A percentile compares a stretch with the other conserved stretches of the same genome.
Conservation (phyloP, 2,797 vertebrate genomes). For the Sebastiscus albofasciatus region DNA sequence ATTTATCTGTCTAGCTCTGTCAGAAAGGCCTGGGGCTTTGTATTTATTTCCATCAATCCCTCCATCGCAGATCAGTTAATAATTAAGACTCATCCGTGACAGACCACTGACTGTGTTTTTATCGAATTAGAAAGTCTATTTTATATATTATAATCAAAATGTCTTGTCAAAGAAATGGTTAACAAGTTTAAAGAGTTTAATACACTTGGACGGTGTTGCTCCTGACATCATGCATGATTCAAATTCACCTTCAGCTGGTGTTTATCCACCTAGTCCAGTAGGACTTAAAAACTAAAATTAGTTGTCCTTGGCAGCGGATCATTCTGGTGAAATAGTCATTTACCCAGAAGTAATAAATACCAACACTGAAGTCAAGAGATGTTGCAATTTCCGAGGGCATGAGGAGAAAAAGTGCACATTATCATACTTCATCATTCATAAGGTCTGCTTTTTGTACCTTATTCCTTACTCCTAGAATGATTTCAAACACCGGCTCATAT, state of each 20-base stretch:
- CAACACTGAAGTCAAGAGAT: constrained; percentile 3
- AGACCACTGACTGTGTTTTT: not conserved
- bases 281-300: not conserved
- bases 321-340: constrained; percentile 1
- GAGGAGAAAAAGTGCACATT: constrained; percentile 1
- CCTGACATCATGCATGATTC: not conserved
- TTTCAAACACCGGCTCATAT: constrained; percentile 41
- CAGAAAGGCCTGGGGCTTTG: not conserved
- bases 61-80: not conserved
- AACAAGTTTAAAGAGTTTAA: not conserved
- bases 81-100: not conserved
- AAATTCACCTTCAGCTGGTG: not conserved
- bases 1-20: not conserved
- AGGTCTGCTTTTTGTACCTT: constrained; percentile 10
- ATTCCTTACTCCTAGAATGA: constrained; percentile 23
- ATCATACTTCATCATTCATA: not conserved
- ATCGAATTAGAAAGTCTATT: not conserved
- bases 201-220: not conserved
- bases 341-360: constrained; percentile 15
- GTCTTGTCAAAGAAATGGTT: not conserved
- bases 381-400: constrained; percentile 10
- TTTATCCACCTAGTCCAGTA: not conserved
- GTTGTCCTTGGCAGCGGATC: not conserved
- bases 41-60: not conserved
- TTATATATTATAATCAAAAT: not conserved